These are phyloP conservation scores for Himantopus leucocephalus DNA, from an alignment of 2,113 vertebrate genomes.

Conservation along the genomic window DNA sequence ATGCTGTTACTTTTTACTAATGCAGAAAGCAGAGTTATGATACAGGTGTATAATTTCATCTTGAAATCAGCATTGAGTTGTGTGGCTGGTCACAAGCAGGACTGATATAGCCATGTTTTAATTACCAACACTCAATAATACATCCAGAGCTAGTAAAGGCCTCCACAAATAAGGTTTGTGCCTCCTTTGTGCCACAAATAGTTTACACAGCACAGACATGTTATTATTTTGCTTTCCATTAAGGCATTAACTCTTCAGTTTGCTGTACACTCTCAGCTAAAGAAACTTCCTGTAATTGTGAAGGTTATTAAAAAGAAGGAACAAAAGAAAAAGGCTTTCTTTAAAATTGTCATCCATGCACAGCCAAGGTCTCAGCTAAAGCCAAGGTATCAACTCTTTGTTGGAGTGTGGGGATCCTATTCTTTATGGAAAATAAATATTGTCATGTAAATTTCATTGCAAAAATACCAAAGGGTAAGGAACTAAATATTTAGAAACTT, in stretches of 20 bases:
- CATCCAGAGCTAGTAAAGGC: not conserved
- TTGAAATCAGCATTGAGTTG: not conserved
- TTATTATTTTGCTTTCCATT: slow-evolving; percentile 13
- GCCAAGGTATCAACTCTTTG: not conserved
- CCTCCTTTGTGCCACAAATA: not conserved
- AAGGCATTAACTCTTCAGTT: not conserved
- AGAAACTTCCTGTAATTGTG: not conserved
- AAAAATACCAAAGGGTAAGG: not conserved
- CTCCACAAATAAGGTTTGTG: not conserved
- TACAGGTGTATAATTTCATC: not conserved
- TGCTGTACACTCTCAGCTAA: not conserved
- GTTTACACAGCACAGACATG: not conserved
- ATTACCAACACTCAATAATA: not conserved
- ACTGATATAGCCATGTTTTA: not conserved
- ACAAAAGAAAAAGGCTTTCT: not conserved
- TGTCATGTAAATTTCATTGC: slow-evolving; percentile 1
- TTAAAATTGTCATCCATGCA: not conserved
- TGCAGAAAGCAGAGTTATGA: slow-evolving; percentile 9
- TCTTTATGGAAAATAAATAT: not conserved
- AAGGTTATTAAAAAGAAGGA: not conserved
- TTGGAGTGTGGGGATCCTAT: not conserved
- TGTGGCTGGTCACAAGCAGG: not conserved
- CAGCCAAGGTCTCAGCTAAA: not conserved
- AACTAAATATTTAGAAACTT: slow-evolving; percentile 68
- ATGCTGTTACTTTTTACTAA: slow-evolving; percentile 48